These are phyloP conservation scores for Philereme vetulata DNA, from an alignment of 2,888 invertebrate species.

Conservation along the genomic window DNA sequence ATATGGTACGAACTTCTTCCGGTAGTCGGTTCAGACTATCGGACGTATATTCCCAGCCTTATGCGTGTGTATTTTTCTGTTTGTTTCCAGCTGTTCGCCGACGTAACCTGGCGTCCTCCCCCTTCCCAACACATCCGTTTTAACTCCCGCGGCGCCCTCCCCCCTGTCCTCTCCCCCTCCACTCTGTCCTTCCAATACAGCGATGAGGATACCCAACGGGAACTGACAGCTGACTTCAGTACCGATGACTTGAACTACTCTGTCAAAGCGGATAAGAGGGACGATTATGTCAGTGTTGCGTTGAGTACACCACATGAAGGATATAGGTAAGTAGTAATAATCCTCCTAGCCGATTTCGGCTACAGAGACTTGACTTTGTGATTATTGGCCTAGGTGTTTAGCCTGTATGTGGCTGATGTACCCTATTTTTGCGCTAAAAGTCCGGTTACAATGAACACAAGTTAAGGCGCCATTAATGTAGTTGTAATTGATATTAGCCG, in stretches of 20 bases:
- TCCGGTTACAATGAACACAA: too few relatives aligned
- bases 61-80: neutral
- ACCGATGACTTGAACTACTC: slow-evolving; percentile 62
- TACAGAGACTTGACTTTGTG: too few relatives aligned
- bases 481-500: too few relatives aligned
- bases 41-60: neutral
- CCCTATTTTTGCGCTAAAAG: too few relatives aligned
- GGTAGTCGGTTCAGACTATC: too few relatives aligned
- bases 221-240: slow-evolving; percentile 59
- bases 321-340: slow-evolving; percentile 64
- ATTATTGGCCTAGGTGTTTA: too few relatives aligned
- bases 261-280: slow-evolving; percentile 65
- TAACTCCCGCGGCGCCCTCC: slow-evolving; percentile 67
- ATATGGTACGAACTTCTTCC: too few relatives aligned
- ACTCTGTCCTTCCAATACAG: slow-evolving; percentile 58
- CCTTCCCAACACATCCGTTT: slow-evolving; percentile 70
- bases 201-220: slow-evolving; percentile 51
- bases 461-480: too few relatives aligned
- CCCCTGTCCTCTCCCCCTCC: slow-evolving; percentile 63
- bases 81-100: slow-evolving; percentile 64
- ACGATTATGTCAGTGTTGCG: slow-evolving; percentile 57
- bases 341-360: too few relatives aligned
- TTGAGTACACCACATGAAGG: slow-evolving; percentile 69
- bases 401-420: too few relatives aligned
- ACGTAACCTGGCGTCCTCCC: slow-evolving; percentile 77